Base-by-base conservation (phyloP, 2,113 vertebrate genomes). In the Oncorhynchus gorbuscha region DNA sequence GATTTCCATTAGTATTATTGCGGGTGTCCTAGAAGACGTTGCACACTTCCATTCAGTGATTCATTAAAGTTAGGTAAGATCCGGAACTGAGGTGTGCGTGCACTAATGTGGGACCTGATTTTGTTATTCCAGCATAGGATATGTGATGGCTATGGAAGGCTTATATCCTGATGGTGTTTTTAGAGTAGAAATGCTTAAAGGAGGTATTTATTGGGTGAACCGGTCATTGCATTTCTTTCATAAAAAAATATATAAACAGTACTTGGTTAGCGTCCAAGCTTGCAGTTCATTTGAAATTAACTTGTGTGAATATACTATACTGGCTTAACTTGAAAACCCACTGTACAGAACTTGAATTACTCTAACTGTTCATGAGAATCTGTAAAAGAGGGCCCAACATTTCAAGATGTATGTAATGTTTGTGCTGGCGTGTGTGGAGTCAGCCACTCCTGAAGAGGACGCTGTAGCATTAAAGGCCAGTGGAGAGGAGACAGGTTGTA, bases 271-370 rank as follows among this genome's bases (percentile, higher is more conserved):
- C 75, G 39, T 45, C 9, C 11, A 68, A 74, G 77, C 77, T 81
- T 85, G 86, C 81, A 78, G 74, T 90, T 92, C 11, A 49, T 80
- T 86, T 85, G 30, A 89, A 77, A 83, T 81, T 77, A 79, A 81
- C 81, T 88, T 65, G 39, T 80, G 74, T 77, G 91, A 91, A 88
- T 90, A 86, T 87, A 89, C 84, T 91, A 78, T 78, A 86, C 74
- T 81, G 73, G 78, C 71, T 83, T 87, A 65, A 85, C 81, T 77
- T 79, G 76, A 74, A 75, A 75, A 83, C 73, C 70, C 81, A 74
- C 74, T 90, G 86, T 87, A 89, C 76, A 81, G 81, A 72, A 84
- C 75, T 71, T 28, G 74, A 74, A 81, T 82, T 80, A 26, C 65
- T 77, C 32, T 69, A 32, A 45, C 3, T 69, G 39, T 61, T 32